Evolutionary conservation across 2,113 vertebrate genomes (phyloP).

Genomic region (Pseudorectes ferrugineus): DNA sequence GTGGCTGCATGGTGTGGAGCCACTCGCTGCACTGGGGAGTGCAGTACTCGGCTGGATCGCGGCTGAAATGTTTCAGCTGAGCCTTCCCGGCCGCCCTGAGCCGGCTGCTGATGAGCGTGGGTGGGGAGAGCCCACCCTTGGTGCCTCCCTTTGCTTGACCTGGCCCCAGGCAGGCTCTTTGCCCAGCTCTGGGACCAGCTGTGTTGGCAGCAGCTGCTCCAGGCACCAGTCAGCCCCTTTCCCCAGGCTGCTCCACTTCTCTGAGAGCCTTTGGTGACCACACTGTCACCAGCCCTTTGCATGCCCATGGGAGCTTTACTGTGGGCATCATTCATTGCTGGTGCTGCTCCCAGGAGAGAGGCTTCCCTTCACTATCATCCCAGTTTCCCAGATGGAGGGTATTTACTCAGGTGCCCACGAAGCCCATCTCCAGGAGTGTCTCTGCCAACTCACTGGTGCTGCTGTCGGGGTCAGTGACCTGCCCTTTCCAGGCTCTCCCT

Average conservation of each 20-base stretch:
- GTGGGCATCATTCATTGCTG: rapidly evolving
- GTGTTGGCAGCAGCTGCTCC: not conserved
- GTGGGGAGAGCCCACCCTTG: not conserved
- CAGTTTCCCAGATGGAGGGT: not conserved
- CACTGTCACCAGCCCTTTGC: not conserved
- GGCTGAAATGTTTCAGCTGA: not conserved
- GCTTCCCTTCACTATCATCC: not conserved
- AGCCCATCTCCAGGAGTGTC: not conserved
- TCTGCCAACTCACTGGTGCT: not conserved
- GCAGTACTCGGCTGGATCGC: not conserved
- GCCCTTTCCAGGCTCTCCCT: not conserved
- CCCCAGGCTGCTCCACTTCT: not conserved
- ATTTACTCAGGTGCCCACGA: not conserved
- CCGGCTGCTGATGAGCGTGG: rapidly evolving
- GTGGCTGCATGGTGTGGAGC: rapidly evolving
- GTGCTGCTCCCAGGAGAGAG: not conserved
- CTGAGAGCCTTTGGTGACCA: not conserved
- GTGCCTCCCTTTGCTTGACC: not conserved
- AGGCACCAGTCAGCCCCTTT: not conserved
- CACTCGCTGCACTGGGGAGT: rapidly evolving
- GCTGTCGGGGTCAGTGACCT: not conserved
- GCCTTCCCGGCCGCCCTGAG: not conserved
- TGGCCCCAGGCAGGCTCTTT: not conserved
- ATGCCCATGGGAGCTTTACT: rapidly evolving
- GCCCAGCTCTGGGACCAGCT: not conserved